Conservation (phyloP, 2,888 invertebrate genomes). For the Neoscelio sp. region DNA sequence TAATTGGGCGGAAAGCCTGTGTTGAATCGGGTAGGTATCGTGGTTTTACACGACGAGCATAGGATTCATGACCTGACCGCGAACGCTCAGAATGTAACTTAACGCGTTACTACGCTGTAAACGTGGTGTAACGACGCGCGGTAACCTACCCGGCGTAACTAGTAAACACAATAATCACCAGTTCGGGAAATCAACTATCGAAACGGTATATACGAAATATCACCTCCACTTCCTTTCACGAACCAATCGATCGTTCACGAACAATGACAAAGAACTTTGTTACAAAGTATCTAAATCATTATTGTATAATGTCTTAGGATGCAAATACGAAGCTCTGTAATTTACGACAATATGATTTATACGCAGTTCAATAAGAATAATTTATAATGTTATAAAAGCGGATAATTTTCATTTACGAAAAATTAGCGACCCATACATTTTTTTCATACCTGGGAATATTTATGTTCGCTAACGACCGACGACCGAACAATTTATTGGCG, state of each 20-base stretch:
- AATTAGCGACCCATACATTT: conserved; percentile 7
- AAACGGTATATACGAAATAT: conserved; percentile 41
- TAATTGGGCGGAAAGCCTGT: conserved; percentile 59
- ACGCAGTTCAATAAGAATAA: conserved; percentile 11
- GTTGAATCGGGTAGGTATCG: conserved; percentile 57
- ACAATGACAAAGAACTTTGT: no score
- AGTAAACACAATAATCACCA: conserved; percentile 74
- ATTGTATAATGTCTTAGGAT: no score
- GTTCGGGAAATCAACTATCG: conserved; percentile 67
- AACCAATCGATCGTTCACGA: conserved; percentile 6
- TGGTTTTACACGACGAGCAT: conserved; percentile 61
- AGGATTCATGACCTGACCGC: conserved; percentile 72
- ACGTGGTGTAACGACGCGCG: conserved; percentile 62
- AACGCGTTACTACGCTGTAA: conserved; percentile 74
- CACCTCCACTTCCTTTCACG: background rate
- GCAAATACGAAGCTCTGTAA: no score
- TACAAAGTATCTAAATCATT: no score
- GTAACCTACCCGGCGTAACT: conserved; percentile 68
- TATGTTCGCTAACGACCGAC: conserved; percentile 70
- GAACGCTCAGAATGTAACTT: conserved; percentile 73
- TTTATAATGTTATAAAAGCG: conserved; percentile 32
- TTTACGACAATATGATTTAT: conserved; percentile 38
- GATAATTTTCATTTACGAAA: conserved; percentile 59
- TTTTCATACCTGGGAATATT: conserved; percentile 42
- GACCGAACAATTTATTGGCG: conserved; percentile 74